These are phyloP conservation scores for Drosophila atripex DNA, from an alignment of 2,888 invertebrate species.

Conservation along the genomic window DNA sequence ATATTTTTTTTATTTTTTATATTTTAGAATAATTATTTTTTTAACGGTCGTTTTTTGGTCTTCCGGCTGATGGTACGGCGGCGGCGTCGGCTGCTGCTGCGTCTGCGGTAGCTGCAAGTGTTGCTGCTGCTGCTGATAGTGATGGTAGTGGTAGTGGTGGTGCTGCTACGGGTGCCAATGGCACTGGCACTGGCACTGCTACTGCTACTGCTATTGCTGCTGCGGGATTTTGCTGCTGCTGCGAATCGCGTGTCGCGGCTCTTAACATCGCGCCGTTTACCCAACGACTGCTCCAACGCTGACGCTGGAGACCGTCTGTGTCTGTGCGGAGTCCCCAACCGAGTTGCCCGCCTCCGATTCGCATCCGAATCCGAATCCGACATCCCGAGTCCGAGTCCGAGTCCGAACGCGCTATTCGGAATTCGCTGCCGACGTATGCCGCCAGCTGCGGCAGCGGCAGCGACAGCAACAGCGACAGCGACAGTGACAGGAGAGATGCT, in stretches of 20 bases:
- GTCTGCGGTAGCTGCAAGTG: slow-evolving; percentile 10
- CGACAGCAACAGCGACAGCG: slow-evolving; percentile 7
- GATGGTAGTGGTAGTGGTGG: slow-evolving; percentile 1
- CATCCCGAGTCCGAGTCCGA: slow-evolving; percentile 59
- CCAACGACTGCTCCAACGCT: slow-evolving; percentile 77
- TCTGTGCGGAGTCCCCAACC: slow-evolving; percentile 15
- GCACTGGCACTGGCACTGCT: slow-evolving; percentile 26
- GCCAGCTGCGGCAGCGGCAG: slow-evolving; percentile 15
- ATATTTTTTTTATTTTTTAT: not conserved
- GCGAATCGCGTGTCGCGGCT: slow-evolving; percentile 79
- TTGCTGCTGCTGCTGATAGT: slow-evolving; percentile 29
- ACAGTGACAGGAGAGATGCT: slow-evolving; percentile 45
- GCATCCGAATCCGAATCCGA: slow-evolving; percentile 32
- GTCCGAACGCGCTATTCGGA: slow-evolving; percentile 45
- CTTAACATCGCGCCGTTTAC: slow-evolving; percentile 83
- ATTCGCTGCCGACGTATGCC: slow-evolving; percentile 20
- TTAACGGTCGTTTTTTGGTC: slow-evolving; percentile 29
- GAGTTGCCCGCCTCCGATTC: slow-evolving; percentile 14
- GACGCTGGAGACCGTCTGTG: slow-evolving; percentile 77
- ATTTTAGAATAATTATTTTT: slow-evolving; percentile 11
- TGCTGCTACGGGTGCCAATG: not conserved
- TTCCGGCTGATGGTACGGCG: slow-evolving; percentile 15
- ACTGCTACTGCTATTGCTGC: slow-evolving; percentile 43
- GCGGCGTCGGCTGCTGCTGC: slow-evolving; percentile 11
- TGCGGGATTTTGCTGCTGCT: slow-evolving; percentile 64